A percentile compares a stretch with the other conserved stretches of the same genome.
These are phyloP conservation scores for Dinoponera quadriceps DNA, from an alignment of 1,140 invertebrate species.

Conservation along the genomic window DNA sequence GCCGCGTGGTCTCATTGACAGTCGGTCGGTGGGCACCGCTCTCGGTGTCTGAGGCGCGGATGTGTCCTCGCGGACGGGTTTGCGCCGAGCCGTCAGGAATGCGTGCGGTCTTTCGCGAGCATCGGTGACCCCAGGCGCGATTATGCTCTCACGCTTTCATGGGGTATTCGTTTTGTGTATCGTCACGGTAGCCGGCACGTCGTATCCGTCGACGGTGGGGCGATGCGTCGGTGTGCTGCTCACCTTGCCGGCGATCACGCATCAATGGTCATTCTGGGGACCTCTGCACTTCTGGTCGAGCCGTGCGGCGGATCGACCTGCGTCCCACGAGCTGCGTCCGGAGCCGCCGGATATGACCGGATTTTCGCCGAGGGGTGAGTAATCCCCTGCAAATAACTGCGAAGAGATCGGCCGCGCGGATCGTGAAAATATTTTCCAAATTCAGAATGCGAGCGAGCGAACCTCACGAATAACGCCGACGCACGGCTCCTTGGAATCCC, in stretches of 20 bases:
- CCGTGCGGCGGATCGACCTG: background rate
- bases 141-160: constrained; percentile 43
- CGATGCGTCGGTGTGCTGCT: constrained; percentile 43
- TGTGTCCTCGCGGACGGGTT: constrained; percentile 8
- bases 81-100: constrained; percentile 4
- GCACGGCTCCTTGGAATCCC: too few species aligned
- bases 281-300: constrained; percentile 55
- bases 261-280: constrained; percentile 64
- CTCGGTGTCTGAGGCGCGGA: constrained; percentile 16
- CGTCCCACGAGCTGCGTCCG: background rate
- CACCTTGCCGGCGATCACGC: constrained; percentile 49
- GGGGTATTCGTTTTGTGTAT: constrained; percentile 25
- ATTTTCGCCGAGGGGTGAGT: constrained; percentile 63
- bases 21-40: constrained; percentile 60
- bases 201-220: background rate
- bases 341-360: constrained; percentile 18
- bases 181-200: constrained; percentile 10
- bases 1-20: constrained; percentile 28
- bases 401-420: background rate
- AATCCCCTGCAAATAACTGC: background rate
- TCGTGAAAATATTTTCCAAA: too few species aligned
- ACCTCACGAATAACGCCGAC: too few species aligned
- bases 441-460: too few species aligned
- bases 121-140: constrained; percentile 23
- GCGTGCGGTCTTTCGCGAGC: constrained; percentile 14